Percentiles rank a stretch among this genome's conserved stretches.
phyloP scores from a whole-genome alignment of 2,797 vertebrate genomes.

The Morus bassanus region DNA sequence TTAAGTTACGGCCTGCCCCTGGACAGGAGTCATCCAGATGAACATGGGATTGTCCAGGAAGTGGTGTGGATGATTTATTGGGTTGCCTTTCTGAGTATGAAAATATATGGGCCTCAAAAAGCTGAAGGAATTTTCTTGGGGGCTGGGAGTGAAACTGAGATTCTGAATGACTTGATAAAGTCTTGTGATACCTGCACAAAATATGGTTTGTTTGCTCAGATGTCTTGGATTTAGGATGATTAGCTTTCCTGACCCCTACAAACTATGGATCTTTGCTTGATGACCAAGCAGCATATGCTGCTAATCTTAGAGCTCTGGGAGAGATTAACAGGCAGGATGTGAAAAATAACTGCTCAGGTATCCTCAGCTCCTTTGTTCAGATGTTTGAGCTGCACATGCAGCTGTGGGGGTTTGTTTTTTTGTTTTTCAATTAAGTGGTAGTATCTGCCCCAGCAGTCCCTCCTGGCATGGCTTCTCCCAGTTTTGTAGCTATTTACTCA shows the following conservation, averaged over 20 bases:
- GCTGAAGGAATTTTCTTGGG: not conserved
- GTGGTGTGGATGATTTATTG: not conserved
- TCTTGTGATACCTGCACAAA: not conserved
- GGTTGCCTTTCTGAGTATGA: not conserved
- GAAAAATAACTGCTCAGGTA: not conserved
- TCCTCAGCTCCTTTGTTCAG: not conserved
- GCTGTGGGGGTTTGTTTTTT: not conserved
- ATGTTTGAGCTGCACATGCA: not conserved
- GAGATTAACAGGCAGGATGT: not conserved
- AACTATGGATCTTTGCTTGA: not conserved
- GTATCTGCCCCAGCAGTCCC: not conserved
- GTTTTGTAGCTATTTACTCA: not conserved
- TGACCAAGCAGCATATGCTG: not conserved
- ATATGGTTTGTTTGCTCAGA: not conserved
- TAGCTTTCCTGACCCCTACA: not conserved
- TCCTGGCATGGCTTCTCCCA: not conserved
- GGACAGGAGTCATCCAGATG: not conserved
- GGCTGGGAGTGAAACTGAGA: not conserved
- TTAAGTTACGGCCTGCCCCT: not conserved
- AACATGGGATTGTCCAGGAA: not conserved
- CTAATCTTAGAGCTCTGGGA: not conserved
- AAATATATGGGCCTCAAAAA: not conserved
- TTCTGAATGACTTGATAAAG: not conserved
- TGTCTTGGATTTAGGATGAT: not conserved
- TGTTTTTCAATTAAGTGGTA: not conserved